Evolutionary conservation across 2,888 invertebrate species (phyloP).

Genomic region (Serripes groenlandicus): DNA sequence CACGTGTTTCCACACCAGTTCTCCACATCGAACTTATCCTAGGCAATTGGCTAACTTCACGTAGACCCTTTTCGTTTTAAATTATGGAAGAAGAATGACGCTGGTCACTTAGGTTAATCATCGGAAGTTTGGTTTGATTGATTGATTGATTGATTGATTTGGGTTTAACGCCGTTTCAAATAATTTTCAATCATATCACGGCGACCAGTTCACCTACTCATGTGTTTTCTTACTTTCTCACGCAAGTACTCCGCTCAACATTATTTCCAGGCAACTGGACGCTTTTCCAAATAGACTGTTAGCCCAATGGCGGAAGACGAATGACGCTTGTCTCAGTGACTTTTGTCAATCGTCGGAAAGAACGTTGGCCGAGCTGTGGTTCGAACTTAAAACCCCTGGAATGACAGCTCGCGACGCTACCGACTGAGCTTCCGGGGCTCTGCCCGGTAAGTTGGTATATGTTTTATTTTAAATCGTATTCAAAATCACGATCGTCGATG

Average conservation of each 20-base stretch:
- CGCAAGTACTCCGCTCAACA: background rate
- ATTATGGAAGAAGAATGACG: too few species aligned
- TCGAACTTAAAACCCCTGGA: background rate
- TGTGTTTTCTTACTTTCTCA: background rate
- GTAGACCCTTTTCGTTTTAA: too few species aligned
- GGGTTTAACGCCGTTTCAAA: too few species aligned
- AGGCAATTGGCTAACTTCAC: too few species aligned
- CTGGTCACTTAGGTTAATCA: too few species aligned
- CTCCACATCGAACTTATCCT: too few species aligned
- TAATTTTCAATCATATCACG: background rate
- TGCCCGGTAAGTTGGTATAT: too few species aligned
- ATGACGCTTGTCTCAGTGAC: background rate
- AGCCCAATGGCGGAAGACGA: background rate
- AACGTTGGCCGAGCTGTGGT: background rate
- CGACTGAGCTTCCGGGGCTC: background rate
- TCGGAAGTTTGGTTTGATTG: too few species aligned
- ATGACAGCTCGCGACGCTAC: background rate
- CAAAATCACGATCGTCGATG: too few species aligned
- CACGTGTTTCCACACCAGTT: too few species aligned
- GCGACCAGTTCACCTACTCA: background rate
- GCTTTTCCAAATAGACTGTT: background rate
- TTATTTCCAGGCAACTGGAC: background rate
- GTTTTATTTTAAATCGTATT: too few species aligned
- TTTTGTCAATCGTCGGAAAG: background rate
- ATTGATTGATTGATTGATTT: too few species aligned